Conservation (phyloP, 2,888 invertebrate species). For the Suillia variegata region DNA sequence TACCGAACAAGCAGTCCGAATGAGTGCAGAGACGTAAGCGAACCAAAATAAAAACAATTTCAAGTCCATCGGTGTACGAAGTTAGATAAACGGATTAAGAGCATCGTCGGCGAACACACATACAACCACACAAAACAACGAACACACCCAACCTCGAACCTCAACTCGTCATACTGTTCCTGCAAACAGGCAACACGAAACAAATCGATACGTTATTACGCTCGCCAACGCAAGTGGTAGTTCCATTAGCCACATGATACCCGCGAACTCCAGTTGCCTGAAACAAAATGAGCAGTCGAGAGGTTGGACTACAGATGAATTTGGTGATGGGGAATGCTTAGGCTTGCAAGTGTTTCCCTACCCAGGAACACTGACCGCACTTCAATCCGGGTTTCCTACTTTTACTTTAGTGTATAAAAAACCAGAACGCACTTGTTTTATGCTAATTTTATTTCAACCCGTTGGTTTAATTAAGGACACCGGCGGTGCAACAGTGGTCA, state of each 20-base stretch:
- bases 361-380: too few relatives aligned
- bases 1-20: too few relatives aligned
- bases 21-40: constrained; percentile 12
- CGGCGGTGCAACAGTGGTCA: too few relatives aligned
- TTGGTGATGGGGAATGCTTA: too few relatives aligned
- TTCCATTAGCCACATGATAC: neutral
- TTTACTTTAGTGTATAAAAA: too few relatives aligned
- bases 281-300: neutral
- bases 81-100: constrained; percentile 62
- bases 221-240: neutral
- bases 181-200: constrained; percentile 24
- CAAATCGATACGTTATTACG: constrained; percentile 40
- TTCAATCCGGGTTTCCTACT: too few relatives aligned
- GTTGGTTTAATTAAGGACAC: too few relatives aligned
- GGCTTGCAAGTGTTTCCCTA: too few relatives aligned
- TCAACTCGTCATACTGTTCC: neutral
- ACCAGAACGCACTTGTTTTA: too few relatives aligned
- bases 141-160: neutral
- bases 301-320: too few relatives aligned
- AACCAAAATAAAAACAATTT: constrained; percentile 40
- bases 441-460: too few relatives aligned
- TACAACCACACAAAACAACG: constrained; percentile 19
- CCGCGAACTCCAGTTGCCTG: neutral
- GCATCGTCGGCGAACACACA: constrained; percentile 29
- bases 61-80: constrained; percentile 61